These are phyloP conservation scores for Lepus oiostolus DNA, from an alignment of 2,797 vertebrate species.

Conservation along the genomic window DNA sequence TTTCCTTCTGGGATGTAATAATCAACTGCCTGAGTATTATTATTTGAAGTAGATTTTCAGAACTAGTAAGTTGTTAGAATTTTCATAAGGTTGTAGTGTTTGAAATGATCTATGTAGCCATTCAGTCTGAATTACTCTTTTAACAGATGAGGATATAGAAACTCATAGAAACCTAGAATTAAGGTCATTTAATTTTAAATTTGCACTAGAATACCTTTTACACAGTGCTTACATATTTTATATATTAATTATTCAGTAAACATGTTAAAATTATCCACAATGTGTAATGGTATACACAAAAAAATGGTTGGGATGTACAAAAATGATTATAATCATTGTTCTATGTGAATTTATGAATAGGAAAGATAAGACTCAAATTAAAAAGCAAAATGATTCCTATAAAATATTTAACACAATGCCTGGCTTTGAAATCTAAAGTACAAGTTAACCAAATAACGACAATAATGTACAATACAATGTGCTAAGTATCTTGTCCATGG, in stretches of 20 bases:
- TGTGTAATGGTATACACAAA: slow-evolving; percentile 28
- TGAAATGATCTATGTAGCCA: background rate
- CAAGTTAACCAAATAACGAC: background rate
- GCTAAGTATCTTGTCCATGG: background rate
- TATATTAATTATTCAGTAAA: slow-evolving; percentile 58
- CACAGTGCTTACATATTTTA: background rate
- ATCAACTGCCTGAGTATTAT: background rate
- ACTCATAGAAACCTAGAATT: background rate
- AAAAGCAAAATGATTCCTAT: slow-evolving; percentile 16
- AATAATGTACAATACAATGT: background rate
- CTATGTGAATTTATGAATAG: slow-evolving; percentile 32
- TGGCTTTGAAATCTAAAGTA: slow-evolving; percentile 3
- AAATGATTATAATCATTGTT: slow-evolving; percentile 47
- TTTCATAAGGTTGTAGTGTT: slow-evolving; percentile 10
- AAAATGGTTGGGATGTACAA: background rate
- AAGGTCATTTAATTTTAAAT: slow-evolving; percentile 50
- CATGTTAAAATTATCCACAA: background rate
- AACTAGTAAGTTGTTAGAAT: slow-evolving; percentile 2
- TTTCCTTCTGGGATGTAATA: slow-evolving; percentile 18
- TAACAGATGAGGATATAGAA: background rate
- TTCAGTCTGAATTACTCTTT: slow-evolving; percentile 12
- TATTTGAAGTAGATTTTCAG: slow-evolving; percentile 36
- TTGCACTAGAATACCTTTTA: slow-evolving; percentile 9
- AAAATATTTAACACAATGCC: background rate
- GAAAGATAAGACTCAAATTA: slow-evolving; percentile 43